Conservation (phyloP, 2,888 invertebrate genomes). For the Uloborus plumipes region DNA sequence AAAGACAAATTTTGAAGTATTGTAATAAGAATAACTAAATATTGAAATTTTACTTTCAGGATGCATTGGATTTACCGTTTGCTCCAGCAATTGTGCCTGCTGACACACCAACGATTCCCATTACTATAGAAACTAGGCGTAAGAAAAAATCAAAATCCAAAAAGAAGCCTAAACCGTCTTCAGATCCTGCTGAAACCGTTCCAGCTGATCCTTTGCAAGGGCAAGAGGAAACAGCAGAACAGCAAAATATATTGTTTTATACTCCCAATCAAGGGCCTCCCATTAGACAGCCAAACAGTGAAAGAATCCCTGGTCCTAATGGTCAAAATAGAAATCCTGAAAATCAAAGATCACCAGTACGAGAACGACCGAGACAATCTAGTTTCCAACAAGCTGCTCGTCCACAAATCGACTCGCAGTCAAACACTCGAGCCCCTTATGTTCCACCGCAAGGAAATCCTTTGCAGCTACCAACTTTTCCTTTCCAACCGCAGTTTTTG, state of each 20-base stretch:
- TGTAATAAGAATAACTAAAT: too few relatives aligned
- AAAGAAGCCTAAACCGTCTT: not conserved
- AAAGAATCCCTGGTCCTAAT: not conserved
- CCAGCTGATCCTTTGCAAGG: too few relatives aligned
- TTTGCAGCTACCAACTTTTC: conserved; percentile 35
- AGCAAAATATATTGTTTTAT: conserved; percentile 40
- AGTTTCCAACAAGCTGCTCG: not conserved
- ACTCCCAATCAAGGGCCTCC: conserved; percentile 16
- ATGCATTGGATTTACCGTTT: conserved; percentile 9
- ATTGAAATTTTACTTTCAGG: not conserved
- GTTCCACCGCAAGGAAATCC: not conserved
- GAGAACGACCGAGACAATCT: not conserved
- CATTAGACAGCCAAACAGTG: not conserved
- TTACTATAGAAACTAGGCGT: conserved; percentile 38
- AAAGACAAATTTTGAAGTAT: too few relatives aligned
- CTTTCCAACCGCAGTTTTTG: conserved; percentile 31
- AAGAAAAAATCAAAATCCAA: conserved; percentile 28
- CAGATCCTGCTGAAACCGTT: not conserved
- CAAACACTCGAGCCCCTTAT: conserved; percentile 1
- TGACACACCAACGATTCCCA: conserved; percentile 27
- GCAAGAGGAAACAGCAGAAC: conserved; percentile 29
- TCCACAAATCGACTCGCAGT: not conserved
- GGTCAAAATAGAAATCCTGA: not conserved
- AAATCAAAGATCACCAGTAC: not conserved
- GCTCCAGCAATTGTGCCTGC: conserved; percentile 26